Evolutionary conservation across 2,888 invertebrate species (phyloP).

Genomic region (Lottia scabra): DNA sequence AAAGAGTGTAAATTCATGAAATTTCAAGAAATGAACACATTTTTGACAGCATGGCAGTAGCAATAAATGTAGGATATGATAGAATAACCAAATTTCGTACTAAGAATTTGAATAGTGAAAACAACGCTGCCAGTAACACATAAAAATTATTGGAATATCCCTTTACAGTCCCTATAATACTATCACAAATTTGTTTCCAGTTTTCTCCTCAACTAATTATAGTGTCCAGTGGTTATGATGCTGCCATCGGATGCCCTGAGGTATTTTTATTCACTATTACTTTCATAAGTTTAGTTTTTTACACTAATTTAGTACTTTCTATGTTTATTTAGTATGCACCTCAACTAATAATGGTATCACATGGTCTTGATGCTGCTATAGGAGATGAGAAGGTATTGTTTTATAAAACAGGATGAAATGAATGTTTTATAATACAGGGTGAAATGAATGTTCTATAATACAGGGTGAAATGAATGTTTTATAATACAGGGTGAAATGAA

Average conservation of each 20-base stretch:
- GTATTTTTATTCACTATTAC: slow-evolving; percentile 30
- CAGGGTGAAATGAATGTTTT: slow-evolving; percentile 94
- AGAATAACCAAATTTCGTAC: no score
- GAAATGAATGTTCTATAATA: slow-evolving; percentile 80
- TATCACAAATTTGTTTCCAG: slow-evolving; percentile 70
- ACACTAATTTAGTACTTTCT: background rate
- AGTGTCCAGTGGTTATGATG: slow-evolving; percentile 90
- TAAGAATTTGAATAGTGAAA: no score
- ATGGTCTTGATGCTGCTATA: slow-evolving; percentile 91
- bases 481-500: no score
- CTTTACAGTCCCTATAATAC: background rate
- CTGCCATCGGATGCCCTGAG: slow-evolving; percentile 79
- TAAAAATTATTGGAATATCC: no score
- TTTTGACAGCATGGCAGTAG: no score
- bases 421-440: slow-evolving; percentile 75
- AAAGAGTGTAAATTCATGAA: no score
- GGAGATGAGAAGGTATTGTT: slow-evolving; percentile 72
- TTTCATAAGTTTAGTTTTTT: background rate
- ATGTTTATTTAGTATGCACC: slow-evolving; percentile 80
- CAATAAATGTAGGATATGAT: no score
- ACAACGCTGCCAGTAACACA: no score
- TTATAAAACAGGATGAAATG: no score
- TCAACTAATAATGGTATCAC: slow-evolving; percentile 84
- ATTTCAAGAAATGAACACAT: no score
- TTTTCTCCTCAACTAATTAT: slow-evolving; percentile 87